phyloP scores from a whole-genome alignment of 2,888 invertebrate species.

The Gibbula magus region DNA sequence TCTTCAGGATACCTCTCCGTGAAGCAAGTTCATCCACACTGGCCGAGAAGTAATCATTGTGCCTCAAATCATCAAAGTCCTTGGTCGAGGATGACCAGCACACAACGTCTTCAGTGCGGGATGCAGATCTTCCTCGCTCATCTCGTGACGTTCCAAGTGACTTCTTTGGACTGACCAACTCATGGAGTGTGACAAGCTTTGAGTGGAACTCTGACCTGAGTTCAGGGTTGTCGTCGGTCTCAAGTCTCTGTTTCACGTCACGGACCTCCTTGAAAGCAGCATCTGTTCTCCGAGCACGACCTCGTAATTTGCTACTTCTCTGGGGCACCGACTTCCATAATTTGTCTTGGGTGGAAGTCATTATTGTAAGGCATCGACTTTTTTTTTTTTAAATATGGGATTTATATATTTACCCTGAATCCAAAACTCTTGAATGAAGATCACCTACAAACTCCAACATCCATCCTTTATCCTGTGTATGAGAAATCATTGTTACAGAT shows the following conservation, averaged over 20 bases:
- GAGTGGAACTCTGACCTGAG: background rate
- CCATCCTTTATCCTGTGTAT: too few relatives aligned
- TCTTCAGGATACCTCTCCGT: background rate
- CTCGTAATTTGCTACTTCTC: background rate
- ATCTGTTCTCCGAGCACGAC: background rate
- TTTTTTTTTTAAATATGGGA: too few relatives aligned
- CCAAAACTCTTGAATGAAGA: too few relatives aligned
- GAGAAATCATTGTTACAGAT: too few relatives aligned
- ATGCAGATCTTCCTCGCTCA: background rate
- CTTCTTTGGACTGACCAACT: background rate
- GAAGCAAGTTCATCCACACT: background rate
- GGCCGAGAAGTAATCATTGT: background rate
- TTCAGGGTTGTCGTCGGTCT: background rate
- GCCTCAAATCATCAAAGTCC: background rate
- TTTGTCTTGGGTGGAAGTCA: background rate
- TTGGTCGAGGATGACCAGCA: background rate
- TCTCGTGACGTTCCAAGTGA: background rate
- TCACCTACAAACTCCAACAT: too few relatives aligned
- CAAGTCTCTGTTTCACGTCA: background rate
- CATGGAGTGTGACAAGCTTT: background rate
- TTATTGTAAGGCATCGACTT: too few relatives aligned
- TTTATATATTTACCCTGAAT: too few relatives aligned
- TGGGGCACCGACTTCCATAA: slow-evolving; percentile 1
- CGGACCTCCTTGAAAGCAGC: background rate
- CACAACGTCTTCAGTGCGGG: background rate